These are phyloP conservation scores for Apis cerana DNA, from an alignment of 1,140 invertebrate genomes.

Conservation along the genomic window DNA sequence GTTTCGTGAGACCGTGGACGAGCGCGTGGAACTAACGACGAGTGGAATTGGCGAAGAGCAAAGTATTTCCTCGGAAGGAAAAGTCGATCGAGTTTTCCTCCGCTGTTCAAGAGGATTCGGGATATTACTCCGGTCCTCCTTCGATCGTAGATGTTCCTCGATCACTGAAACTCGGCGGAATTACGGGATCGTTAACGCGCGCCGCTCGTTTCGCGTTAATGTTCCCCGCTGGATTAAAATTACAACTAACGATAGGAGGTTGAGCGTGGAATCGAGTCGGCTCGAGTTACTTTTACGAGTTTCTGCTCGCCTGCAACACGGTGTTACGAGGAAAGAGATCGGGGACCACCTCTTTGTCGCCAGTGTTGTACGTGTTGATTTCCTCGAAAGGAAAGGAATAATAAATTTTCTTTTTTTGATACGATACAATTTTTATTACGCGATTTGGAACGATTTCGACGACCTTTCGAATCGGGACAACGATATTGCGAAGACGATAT, in stretches of 20 bases:
- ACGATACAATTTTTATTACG: no score
- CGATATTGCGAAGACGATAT: no score
- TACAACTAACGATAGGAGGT: conserved; percentile 10
- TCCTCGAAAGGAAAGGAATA: no score
- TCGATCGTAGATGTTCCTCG: conserved; percentile 4
- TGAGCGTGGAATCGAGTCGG: background rate
- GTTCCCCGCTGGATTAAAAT: conserved; percentile 28
- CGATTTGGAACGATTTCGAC: no score
- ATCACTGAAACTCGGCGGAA: conserved; percentile 33
- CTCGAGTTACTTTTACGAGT: background rate
- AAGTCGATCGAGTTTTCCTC: conserved; percentile 49
- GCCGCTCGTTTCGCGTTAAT: conserved; percentile 20
- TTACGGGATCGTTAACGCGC: conserved; percentile 27
- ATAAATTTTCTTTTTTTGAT: no score
- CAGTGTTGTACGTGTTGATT: no score
- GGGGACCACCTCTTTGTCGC: no score
- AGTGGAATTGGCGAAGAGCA: background rate
- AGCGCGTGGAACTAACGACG: conserved; percentile 30
- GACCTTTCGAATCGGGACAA: no score
- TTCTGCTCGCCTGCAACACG: background rate
- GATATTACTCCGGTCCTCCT: background rate
- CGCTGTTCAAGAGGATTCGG: background rate
- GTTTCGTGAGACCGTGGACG: no score
- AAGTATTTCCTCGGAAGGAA: conserved; percentile 58
- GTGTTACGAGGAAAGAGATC: no score